Base-by-base conservation (phyloP, 2,797 vertebrate species). In the Rhinella marina region DNA sequence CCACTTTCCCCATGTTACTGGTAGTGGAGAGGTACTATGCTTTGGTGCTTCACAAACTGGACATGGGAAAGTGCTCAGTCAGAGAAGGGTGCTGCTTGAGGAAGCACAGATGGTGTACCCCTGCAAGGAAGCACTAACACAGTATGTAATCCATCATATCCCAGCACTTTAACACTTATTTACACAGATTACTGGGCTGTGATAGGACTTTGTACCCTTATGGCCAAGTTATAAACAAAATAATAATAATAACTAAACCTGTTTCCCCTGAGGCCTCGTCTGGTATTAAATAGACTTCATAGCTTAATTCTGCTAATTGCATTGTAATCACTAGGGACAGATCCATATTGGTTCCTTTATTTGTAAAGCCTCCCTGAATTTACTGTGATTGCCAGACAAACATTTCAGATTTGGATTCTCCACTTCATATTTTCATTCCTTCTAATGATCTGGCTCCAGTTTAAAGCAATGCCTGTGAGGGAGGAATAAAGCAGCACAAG, bases 241-340 rank as follows among this genome's bases (percentile, higher is more conserved):
- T 52, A 52, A 76, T 52, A 75, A 75, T 75, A 76, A 76, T 76
- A 50, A 50, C 21, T 76, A 76, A 76, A 76, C 73, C 73, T 76
- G 73, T 76, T 76, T 73, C 23, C 48, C 48, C 73, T n/a, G 48
- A 50, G 48, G 73, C 41, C 1, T 75, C 72, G 23, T 75, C 72
- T 50, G 72, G 32, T 48, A 48, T 48, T 75, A 50, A 75, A 76
- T 50, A 76, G 48, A 76, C 73, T 76, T 76, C 52, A 13, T 19
- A n/a, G 73, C 48, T 52, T 23, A 52, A 76, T 76, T 76, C 48
- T 21, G 6, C 73, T 76, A 76, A 76, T 76, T 76, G 73, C 23
- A n/a, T 11, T 76, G 12, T 76, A 76, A 76, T 76, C 73, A 52
- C 23, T 52, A 6, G 41, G 73, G 73, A 76, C 73, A 76, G n/a